Base-by-base conservation (phyloP, 2,113 vertebrate species). In the Okapia johnstoni region DNA sequence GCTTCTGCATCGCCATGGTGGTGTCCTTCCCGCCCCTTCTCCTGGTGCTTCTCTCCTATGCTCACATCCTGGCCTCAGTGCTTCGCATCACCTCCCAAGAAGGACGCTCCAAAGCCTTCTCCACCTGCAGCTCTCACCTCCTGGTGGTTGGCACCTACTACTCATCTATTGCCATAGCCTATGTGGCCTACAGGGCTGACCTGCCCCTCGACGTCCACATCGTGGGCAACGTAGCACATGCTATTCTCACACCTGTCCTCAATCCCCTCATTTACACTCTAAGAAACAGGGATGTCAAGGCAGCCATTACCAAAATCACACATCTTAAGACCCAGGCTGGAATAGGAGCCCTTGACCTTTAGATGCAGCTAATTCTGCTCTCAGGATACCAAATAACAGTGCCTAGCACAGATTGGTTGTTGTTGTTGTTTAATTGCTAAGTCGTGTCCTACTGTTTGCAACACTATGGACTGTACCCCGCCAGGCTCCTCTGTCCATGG, bases 271-370 rank as follows among this genome's bases (percentile, higher is more conserved):
- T 98, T 85, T 97, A 98, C n/a, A 96, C 94, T 6, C 94, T 97
- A 33, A 36, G 70, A 14, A 98, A 98, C 83, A 98, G 94, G 40
- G 97, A 98, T 70, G 97, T 98, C 76, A 98, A 98, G 57, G 90
- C 88, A 14, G 94, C 94, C 0, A 95, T 98, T 26, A 81, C 40
- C 54, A 98, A 93, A 86, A 88, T 95, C 9, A 14, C 19, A 9
- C 73, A 33, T 97, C 19, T 91, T 61, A 92, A 88, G 85, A 90
- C 40, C 6, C 33, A 76, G 30, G 79, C 36, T 25, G 16, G 36
- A 36, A 79, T 19, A 57, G 66, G 86, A 83, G 12, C 10, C 25
- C 33, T 77, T 70, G 36, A 61, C 11, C 25, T 96, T 91, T 89
- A 84, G 87, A 60, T 50, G 16, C 13, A 76, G 28, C 57, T 83